These are phyloP conservation scores for Mya arenaria DNA, from an alignment of 1,140 invertebrate species.

Conservation along the genomic window DNA sequence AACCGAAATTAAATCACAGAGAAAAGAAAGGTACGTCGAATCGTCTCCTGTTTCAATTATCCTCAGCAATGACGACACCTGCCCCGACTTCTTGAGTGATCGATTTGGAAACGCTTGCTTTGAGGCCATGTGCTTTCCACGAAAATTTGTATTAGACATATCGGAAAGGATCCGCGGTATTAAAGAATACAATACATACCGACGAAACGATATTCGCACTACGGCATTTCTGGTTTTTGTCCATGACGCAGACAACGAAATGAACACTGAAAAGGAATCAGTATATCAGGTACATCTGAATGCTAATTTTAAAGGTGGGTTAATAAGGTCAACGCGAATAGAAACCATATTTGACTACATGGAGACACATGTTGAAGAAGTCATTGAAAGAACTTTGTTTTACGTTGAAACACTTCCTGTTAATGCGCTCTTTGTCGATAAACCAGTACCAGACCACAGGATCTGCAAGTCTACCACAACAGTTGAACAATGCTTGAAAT, in stretches of 20 bases:
- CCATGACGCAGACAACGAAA: constrained; percentile 48
- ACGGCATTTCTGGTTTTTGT: constrained; percentile 31
- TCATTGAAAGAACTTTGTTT: constrained; percentile 43
- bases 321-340: constrained; percentile 19
- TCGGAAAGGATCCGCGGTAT: neutral
- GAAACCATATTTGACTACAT: constrained; percentile 56
- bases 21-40: too few species aligned
- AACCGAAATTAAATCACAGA: neutral
- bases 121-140: constrained; percentile 41
- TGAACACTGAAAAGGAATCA: constrained; percentile 39
- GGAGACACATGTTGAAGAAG: constrained; percentile 47
- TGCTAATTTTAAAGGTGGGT: neutral
- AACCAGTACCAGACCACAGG: neutral
- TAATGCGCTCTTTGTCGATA: neutral
- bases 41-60: constrained; percentile 11
- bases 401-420: constrained; percentile 49
- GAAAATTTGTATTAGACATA: constrained; percentile 50
- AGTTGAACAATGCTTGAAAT: constrained; percentile 21
- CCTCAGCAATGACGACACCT: constrained; percentile 9
- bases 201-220: neutral
- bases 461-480: neutral
- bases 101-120: constrained; percentile 13
- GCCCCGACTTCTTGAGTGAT: neutral
- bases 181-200: neutral
- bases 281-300: constrained; percentile 42